phyloP scores from a whole-genome alignment of 2,888 invertebrate species.

The Phrixothrix hirtus region DNA sequence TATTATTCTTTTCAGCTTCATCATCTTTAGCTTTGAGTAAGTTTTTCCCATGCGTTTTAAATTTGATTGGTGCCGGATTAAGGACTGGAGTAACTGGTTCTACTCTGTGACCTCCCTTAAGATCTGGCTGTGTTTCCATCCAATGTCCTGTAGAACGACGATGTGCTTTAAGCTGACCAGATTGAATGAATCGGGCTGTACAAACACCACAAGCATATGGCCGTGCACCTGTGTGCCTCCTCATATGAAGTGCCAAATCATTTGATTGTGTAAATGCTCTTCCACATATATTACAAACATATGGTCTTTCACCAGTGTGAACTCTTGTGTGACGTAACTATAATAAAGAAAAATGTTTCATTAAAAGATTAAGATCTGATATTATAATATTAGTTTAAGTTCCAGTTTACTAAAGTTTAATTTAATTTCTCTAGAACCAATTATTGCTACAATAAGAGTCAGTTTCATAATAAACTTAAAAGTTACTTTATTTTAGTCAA shows the following conservation, averaged over 20 bases:
- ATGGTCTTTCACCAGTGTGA: slow-evolving; percentile 56
- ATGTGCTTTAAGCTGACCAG: slow-evolving; percentile 65
- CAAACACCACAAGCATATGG: slow-evolving; percentile 70
- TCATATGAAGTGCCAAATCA: slow-evolving; percentile 70
- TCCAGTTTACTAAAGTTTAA: too few species aligned
- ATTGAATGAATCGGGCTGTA: slow-evolving; percentile 70
- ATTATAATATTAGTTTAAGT: too few species aligned
- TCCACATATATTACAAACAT: slow-evolving; percentile 55
- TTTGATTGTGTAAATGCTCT: slow-evolving; percentile 70
- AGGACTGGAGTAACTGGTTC: slow-evolving; percentile 52
- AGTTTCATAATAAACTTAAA: too few species aligned
- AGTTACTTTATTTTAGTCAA: too few species aligned
- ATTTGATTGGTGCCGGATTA: slow-evolving; percentile 53
- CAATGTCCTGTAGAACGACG: slow-evolving; percentile 65
- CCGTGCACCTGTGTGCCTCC: slow-evolving; percentile 70
- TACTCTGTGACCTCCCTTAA: slow-evolving; percentile 55
- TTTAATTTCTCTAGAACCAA: too few species aligned
- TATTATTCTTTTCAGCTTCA: slow-evolving; percentile 15
- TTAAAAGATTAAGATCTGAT: too few species aligned
- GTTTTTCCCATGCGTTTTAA: slow-evolving; percentile 50
- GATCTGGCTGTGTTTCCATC: slow-evolving; percentile 55
- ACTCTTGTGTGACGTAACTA: slow-evolving; percentile 55
- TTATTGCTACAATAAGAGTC: too few species aligned
- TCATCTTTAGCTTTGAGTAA: slow-evolving; percentile 30
- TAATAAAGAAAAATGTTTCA: slow-evolving; percentile 24